Evolutionary conservation across 2,113 vertebrate genomes (phyloP).

Genomic region (Syngnathoides biaculeatus): DNA sequence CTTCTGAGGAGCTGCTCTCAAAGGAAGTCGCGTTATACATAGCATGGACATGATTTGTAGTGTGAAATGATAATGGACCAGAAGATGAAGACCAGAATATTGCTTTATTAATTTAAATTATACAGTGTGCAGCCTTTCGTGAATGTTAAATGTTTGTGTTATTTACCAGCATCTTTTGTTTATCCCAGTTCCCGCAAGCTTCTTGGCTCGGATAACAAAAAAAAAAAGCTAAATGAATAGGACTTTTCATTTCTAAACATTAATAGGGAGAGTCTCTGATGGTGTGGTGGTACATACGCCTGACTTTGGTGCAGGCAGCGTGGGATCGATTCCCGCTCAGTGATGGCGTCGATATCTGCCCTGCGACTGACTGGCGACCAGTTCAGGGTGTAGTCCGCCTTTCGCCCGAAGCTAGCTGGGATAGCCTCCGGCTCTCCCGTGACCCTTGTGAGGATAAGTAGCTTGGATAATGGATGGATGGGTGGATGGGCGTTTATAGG

Average conservation of each 20-base stretch:
- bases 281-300: no score
- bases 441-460: no score
- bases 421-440: no score
- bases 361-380: no score
- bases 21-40: background rate
- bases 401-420: no score
- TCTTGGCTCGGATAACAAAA: background rate
- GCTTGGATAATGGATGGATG: no score
- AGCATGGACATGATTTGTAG: background rate
- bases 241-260: background rate
- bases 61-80: background rate
- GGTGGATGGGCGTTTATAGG: no score
- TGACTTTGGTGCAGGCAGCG: no score
- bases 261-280: no score
- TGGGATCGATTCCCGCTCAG: no score
- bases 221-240: background rate
- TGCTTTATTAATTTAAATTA: background rate
- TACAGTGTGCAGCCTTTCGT: background rate
- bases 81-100: background rate
- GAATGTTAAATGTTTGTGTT: background rate
- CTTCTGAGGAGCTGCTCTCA: conserved; percentile 21
- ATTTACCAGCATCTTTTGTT: background rate
- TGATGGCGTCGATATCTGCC: no score
- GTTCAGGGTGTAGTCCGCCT: no score
- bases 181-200: background rate